Evolutionary conservation across 2,113 vertebrate species (phyloP), one percentile per base, ranked within the genome.

Genomic region (Trichomycterus rosablanca): DNA sequence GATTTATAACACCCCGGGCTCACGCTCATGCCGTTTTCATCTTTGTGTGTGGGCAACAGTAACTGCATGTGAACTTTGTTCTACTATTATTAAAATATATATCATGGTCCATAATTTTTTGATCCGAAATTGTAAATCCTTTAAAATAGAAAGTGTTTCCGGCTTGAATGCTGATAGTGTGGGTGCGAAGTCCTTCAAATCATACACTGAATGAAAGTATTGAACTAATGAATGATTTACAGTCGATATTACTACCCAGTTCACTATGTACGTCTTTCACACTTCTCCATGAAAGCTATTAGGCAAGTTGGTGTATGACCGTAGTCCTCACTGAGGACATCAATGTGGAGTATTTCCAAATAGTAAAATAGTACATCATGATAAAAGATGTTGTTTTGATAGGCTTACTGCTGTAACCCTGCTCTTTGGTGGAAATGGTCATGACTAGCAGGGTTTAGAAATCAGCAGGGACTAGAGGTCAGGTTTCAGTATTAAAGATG

Each of bases 191-290:
- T 68, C 48, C 54, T 15, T 22, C 1, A 3, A 5, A 23, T 4
- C 24, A 50, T 19, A 63, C 64, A 61, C 19, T 39, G 64, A 68
- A 74, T 67, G 64, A 16, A 37, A 66, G 40, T 35, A 46, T n/a
- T 26, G 14, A 39, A 39, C 10, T 32, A 9, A 52, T 30, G 1
- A 46, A 56, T 48, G 14, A 14, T 54, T 23, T 22, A 30, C 24
- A 22, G 22, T 2, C 10, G n/a, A 42, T 16, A 12, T n/a, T 57
- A 42, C n/a, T n/a, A n/a, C n/a, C n/a, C n/a, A n/a, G n/a, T n/a
- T n/a, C n/a, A n/a, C n/a, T n/a, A n/a, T n/a, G n/a, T n/a, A n/a
- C n/a, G n/a, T n/a, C n/a, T n/a, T n/a, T n/a, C n/a, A n/a, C n/a
- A n/a, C n/a, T n/a, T n/a, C n/a, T 40, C 5, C 7, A 19, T 14